Base-by-base conservation (phyloP, 1,140 invertebrate genomes). In the Parasteatoda tepidariorum region DNA sequence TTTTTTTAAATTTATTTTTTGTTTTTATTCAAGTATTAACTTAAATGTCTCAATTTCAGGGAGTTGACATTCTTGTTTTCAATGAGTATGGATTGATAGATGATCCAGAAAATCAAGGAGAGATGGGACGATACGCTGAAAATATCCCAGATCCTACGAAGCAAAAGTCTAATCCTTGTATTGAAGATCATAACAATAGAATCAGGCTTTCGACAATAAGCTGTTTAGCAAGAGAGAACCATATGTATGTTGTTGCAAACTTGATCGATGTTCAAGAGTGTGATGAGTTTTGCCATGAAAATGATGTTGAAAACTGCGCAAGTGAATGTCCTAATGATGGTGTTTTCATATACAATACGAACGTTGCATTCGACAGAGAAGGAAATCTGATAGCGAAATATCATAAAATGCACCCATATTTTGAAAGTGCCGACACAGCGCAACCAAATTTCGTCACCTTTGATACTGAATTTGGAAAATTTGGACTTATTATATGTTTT, bases 401-500 rank as follows among this genome's bases (percentile, higher is more conserved):
- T 86, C 92, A 94, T n/a, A 96, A 96, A 88, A 92, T 91, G 18
- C 93, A 95, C 88, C 88, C 95, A 0, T 94, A 92, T 79, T 88
- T 89, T 30, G 94, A 93, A 87, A 87, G 88, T 6, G 88, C 92
- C 9, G 90, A 91, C 61, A 88, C 86, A 24, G 92, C 93, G 24
- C 83, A 86, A 15, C 83, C 87, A 83, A 89, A 92, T 81, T 57
- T 90, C 0, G 88, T 90, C 0, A 91, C 88, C 2, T 96, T 97
- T 84, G 88, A 89, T 6, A 89, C 93, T 0, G 87, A 87, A 22
- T 41, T 85, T 31, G 83, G 84, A 28, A 55, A 90, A 28, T 97
- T 97, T 87, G 95, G 94, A 2, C 88, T 92, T 1, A 90, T 95
- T 26, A 93, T 92, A 73, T 94, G 94, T 84, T 94, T 94, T 85